Evolutionary conservation across 1,140 invertebrate genomes (phyloP), one percentile per base, ranked within the genome.

Genomic region (Drosophila quadrilineata): DNA sequence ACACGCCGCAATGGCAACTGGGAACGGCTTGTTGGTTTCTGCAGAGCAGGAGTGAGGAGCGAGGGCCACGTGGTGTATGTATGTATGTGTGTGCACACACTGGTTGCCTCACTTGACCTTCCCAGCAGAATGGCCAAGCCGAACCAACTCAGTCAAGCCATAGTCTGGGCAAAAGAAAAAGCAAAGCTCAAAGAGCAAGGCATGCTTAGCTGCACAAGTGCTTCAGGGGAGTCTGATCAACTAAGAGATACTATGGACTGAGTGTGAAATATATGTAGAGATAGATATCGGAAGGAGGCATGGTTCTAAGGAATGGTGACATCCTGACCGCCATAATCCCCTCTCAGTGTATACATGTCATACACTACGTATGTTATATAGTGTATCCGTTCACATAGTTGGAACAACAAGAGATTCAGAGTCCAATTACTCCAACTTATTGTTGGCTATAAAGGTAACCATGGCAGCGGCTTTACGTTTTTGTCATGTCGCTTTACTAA

Each of bases 91-190:
- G n/a, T n/a, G n/a, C n/a, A n/a, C n/a, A n/a, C n/a, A n/a, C n/a
- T n/a, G n/a, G n/a, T n/a, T n/a, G n/a, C n/a, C 66, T 46, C 49
- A 63, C 66, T 82, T 82, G 76, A 82, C 76, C 76, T 82, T 82
- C 56, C 62, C 35, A 28, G 17, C 45, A 40, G n/a, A n/a, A n/a
- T n/a, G n/a, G 9, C 33, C 40, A 54, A 57, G 53, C 26, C 46
- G 35, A 49, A 45, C 35, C 43, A 43, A 43, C 19, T 10, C 36
- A 57, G 31, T 2, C 35, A 16, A 43, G 49, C 29, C 28, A 17
- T 9, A 45, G 36, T 8, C 33, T 14, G 33, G 9, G 40, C 40
- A 4, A n/a, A 21, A 2, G 17, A 14, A 35, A 52, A 38, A 26
- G 6, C 31, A 10, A 48, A n/a, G n/a, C n/a, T n/a, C n/a, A n/a